A percentile compares a stretch with the other conserved stretches of the same genome.
phyloP scores from a whole-genome alignment of 2,888 invertebrate species.

The Panopea generosa region DNA sequence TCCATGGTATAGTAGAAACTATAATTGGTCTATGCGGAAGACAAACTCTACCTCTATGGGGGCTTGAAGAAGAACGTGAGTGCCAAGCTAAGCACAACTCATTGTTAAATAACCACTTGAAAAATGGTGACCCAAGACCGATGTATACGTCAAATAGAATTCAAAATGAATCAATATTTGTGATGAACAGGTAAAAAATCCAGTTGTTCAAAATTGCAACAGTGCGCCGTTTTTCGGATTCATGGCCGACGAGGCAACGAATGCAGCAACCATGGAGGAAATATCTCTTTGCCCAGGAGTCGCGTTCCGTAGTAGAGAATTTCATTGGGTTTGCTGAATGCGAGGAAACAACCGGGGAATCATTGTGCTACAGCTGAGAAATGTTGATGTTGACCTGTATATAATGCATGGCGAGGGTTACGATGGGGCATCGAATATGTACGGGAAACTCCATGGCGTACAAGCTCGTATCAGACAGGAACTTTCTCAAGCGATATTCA shows the following conservation, averaged over 20 bases:
- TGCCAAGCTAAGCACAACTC: not conserved
- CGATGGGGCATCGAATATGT: conserved; percentile 10
- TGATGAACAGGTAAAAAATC: conserved; percentile 1
- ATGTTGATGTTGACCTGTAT: not conserved
- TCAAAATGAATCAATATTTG: conserved; percentile 21
- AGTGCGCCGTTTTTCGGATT: conserved; percentile 19
- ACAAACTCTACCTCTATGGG: conserved; percentile 30
- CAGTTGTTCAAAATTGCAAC: conserved; percentile 17
- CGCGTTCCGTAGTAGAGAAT: conserved; percentile 19
- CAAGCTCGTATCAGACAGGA: conserved; percentile 38
- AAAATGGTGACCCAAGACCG: conserved; percentile 1
- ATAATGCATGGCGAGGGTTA: conserved; percentile 13
- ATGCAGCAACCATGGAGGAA: conserved; percentile 35
- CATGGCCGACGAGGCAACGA: conserved; percentile 33
- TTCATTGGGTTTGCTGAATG: conserved; percentile 37
- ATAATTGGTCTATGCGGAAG: conserved; percentile 36
- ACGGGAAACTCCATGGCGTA: conserved; percentile 31
- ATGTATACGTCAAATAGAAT: not conserved
- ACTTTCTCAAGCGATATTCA: conserved; percentile 41
- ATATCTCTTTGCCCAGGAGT: conserved; percentile 11
- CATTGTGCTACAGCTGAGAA: conserved; percentile 9
- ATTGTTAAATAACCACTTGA: conserved; percentile 10
- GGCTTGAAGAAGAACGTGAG: conserved; percentile 15
- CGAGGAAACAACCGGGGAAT: conserved; percentile 32
- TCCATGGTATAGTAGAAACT: conserved; percentile 18